Conservation (phyloP, 2,113 vertebrate genomes). For the Pachypanchax playfairii region DNA sequence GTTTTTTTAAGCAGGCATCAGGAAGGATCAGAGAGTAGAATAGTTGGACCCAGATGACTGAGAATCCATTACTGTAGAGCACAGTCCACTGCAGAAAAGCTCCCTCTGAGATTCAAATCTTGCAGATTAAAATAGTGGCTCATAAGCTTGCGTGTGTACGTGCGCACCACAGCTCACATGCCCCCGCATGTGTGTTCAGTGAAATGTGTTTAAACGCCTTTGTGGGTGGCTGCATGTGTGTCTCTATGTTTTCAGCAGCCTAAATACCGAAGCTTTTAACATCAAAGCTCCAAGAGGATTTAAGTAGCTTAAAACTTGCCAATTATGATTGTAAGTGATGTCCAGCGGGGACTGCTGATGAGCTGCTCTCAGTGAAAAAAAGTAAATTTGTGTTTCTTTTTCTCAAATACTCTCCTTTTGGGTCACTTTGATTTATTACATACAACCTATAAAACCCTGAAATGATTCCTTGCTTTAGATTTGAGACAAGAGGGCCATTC, state of each 20-base stretch:
- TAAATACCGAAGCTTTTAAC: slow-evolving; percentile 65
- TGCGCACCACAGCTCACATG: slow-evolving; percentile 1
- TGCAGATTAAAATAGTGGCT: slow-evolving; percentile 59
- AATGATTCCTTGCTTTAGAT: background rate
- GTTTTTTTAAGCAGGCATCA: slow-evolving; percentile 52
- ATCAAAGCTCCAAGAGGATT: slow-evolving; percentile 54
- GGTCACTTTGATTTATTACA: slow-evolving; percentile 14
- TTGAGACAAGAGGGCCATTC: no score
- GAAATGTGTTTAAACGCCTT: slow-evolving; percentile 35
- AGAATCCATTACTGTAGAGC: slow-evolving; percentile 56
- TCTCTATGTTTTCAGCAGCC: slow-evolving; percentile 33
- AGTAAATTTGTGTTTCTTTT: slow-evolving; percentile 20
- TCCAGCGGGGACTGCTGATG: slow-evolving; percentile 58
- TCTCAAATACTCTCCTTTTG: background rate
- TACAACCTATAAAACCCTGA: slow-evolving; percentile 3
- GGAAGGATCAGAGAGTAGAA: slow-evolving; percentile 59
- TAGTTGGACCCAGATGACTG: slow-evolving; percentile 53
- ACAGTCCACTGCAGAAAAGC: slow-evolving; percentile 57
- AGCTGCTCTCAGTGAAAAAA: slow-evolving; percentile 16
- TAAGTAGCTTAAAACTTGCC: slow-evolving; percentile 52
- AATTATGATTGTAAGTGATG: slow-evolving; percentile 60
- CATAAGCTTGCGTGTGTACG: slow-evolving; percentile 34
- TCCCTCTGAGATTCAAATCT: slow-evolving; percentile 60
- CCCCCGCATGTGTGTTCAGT: slow-evolving; percentile 20
- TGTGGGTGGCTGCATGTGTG: slow-evolving; percentile 47